These are phyloP conservation scores for Tor tambroides DNA, from an alignment of 2,113 vertebrate genomes.

Conservation along the genomic window DNA sequence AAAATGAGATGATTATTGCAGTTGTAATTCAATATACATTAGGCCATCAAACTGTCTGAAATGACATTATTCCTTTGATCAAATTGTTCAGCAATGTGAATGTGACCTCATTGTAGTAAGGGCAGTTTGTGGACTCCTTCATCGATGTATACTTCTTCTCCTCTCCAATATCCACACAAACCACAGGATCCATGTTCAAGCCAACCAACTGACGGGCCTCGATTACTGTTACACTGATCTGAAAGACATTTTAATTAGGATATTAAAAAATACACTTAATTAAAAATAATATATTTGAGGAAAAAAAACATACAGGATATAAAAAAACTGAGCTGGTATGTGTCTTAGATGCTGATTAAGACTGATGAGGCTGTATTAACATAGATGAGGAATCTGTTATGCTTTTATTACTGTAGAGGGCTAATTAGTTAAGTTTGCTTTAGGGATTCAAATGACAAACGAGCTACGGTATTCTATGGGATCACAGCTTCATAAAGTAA, in stretches of 20 bases:
- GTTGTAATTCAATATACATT: no score
- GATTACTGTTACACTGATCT: conserved; percentile 94
- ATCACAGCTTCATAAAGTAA: background rate
- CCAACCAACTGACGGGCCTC: conserved; percentile 96
- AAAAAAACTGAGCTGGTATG: background rate
- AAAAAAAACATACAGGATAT: background rate
- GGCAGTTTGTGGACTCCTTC: conserved; percentile 98
- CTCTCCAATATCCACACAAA: conserved; percentile 93
- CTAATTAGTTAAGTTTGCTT: background rate
- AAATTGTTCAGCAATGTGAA: background rate
- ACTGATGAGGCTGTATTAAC: background rate
- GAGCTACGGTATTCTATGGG: background rate
- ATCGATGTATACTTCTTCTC: conserved; percentile 99
- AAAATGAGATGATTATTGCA: no score
- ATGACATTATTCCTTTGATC: background rate
- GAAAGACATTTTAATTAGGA: conserved; percentile 33
- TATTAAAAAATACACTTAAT: background rate
- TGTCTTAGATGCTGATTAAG: background rate
- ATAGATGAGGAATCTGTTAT: background rate
- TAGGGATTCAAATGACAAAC: conserved; percentile 9
- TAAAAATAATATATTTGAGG: background rate
- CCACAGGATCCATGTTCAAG: conserved; percentile 97
- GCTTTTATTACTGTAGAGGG: background rate
- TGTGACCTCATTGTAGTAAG: conserved; percentile 95
- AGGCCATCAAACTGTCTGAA: background rate